Base-by-base conservation (phyloP, 2,888 invertebrate species). In the Terebella lapidaria region DNA sequence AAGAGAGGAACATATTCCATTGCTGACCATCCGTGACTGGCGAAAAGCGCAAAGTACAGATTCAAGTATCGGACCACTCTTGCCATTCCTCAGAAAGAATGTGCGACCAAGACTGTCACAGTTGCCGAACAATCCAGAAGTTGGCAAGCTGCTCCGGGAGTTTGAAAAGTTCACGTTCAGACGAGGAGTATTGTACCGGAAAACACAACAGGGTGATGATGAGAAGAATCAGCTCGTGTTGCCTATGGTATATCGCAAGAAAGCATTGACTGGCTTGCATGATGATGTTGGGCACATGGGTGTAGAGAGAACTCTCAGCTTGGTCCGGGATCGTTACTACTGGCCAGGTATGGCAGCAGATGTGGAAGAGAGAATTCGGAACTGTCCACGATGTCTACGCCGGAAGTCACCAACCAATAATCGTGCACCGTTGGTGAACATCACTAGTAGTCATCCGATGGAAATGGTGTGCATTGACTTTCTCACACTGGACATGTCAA, bases 241-340 rank as follows among this genome's bases (percentile, higher is more conserved):
- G 4, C 55, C 55, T 15, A 20, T 4, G 3, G 15, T 4, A 5
- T 35, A 15, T n/a, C 55, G 35, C 5, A 55, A 15, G n/a, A 4
- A 10, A 3, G 55, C 35, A 15, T 5, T 55, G 5, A 3, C 3
- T 18, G 55, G 55, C 18, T 10, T 55, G 20, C 55, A 55, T 35
- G 55, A 55, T 22, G 55, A 55, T 22, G 22, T 55, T 3, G 55
- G 55, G 3, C 55, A 55, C 24, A 4, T 35, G 5, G 35, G 55
- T 22, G 3, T 10, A 20, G 35, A 55, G 29, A 35, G 35, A 35
- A 35, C 55, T 18, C 15, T 55, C 5, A 20, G 35, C 24, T 35
- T 55, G 10, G 10, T 35, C 3, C 10, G 24, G n/a, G 4, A 29
- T n/a, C 10, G 55, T 4, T 55, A 20, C 24, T 55, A 35, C 55